Percentiles rank a stretch among this genome's conserved stretches.
Evolutionary conservation across 1,140 invertebrate species (phyloP).

Genomic region (Samia ricini): DNA sequence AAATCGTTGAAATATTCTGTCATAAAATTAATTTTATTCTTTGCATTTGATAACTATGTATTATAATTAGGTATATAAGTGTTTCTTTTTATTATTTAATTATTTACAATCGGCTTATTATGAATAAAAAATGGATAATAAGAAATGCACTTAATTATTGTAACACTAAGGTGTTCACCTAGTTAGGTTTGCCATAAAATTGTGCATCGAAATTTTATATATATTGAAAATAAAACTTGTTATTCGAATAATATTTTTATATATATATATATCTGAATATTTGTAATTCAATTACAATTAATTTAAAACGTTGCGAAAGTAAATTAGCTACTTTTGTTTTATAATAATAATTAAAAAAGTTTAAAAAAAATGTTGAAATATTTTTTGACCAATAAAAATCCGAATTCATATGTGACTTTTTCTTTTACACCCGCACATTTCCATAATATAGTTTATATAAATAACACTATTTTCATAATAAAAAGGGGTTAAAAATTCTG

Average conservation of each 20-base stretch:
- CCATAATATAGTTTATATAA: too few relatives aligned
- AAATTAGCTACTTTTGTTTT: slow-evolving; percentile 2
- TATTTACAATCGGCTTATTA: not conserved
- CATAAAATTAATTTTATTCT: too few relatives aligned
- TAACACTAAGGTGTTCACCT: not conserved
- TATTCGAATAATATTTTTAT: not conserved
- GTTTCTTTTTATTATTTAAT: too few relatives aligned
- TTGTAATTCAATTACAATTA: not conserved
- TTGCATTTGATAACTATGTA: too few relatives aligned
- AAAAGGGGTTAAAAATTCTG: too few relatives aligned
- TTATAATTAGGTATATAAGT: too few relatives aligned
- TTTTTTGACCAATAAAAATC: slow-evolving; percentile 56
- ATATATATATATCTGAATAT: not conserved
- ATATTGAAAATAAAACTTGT: not conserved
- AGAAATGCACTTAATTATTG: not conserved
- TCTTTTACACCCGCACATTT: slow-evolving; percentile 7
- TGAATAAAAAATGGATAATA: not conserved
- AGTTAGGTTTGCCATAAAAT: not conserved
- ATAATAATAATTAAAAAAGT: not conserved
- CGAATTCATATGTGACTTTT: slow-evolving; percentile 37
- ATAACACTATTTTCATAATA: too few relatives aligned
- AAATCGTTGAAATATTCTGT: too few relatives aligned
- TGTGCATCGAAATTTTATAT: not conserved
- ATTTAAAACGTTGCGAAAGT: not conserved
- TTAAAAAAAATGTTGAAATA: slow-evolving; percentile 29